Conservation (phyloP, 1,140 invertebrate genomes). For the Drosophila prosaltans region DNA sequence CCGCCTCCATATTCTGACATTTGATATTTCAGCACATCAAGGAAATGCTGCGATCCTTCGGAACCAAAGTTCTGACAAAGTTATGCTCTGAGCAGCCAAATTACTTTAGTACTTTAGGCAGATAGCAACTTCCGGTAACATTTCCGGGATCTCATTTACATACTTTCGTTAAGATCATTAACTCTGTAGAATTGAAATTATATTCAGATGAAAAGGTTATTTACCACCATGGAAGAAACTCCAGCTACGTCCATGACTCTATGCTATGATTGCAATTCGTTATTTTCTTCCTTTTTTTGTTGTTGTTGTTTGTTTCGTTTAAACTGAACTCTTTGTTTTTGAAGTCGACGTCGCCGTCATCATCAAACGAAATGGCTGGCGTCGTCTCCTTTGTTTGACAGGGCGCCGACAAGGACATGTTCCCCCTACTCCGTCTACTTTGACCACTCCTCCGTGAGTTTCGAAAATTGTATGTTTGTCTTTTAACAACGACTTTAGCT, state of each 20-base stretch:
- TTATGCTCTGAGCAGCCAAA: no score
- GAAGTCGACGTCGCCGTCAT: constrained; percentile 28
- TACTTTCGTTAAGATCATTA: no score
- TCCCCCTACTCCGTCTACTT: constrained; percentile 27
- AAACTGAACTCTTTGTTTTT: constrained; percentile 68
- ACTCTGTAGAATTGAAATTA: no score
- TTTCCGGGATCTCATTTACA: no score
- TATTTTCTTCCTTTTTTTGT: constrained; percentile 3
- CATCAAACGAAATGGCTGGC: constrained; percentile 36
- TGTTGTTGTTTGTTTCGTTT: constrained; percentile 24
- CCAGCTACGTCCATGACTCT: constrained; percentile 1
- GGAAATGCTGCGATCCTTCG: no score
- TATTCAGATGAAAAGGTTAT: neutral
- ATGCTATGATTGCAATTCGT: constrained; percentile 33
- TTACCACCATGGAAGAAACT: neutral
- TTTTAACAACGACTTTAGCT: constrained; percentile 60
- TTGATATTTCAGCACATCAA: no score
- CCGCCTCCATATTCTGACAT: no score
- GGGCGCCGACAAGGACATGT: constrained; percentile 19
- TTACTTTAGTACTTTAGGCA: no score
- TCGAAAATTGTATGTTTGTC: constrained; percentile 60
- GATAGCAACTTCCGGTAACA: no score
- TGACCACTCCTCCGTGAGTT: constrained; percentile 1
- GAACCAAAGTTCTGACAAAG: no score
- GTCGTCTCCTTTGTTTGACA: constrained; percentile 56